Percentiles rank a stretch among this genome's conserved stretches.
phyloP scores from a whole-genome alignment of 2,888 invertebrate genomes.

The Lucinisca nassula region DNA sequence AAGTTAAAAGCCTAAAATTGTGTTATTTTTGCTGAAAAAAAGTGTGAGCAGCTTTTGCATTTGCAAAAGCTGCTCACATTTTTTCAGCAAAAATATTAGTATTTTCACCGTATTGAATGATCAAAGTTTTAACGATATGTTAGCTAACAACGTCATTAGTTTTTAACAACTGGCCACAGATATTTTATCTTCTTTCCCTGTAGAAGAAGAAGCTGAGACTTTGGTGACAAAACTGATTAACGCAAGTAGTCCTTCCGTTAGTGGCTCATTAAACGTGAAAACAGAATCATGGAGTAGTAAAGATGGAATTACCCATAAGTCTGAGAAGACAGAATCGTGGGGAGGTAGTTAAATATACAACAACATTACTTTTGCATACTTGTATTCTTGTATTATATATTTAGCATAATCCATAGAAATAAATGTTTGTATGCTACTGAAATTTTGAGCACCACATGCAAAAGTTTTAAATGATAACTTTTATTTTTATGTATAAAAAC shows the following conservation, averaged over 20 bases:
- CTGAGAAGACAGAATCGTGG: conserved; percentile 85
- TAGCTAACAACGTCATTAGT: too few species aligned
- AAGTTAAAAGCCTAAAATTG: too few species aligned
- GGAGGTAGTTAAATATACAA: conserved; percentile 78
- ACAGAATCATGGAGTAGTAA: conserved; percentile 85
- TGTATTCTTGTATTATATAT: not conserved
- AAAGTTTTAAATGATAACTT: too few species aligned
- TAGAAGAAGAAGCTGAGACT: conserved; percentile 78
- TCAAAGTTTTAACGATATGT: too few species aligned
- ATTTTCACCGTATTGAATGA: too few species aligned
- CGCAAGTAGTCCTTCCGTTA: conserved; percentile 74
- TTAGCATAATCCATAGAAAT: not conserved
- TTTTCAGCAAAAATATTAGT: too few species aligned
- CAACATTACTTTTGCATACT: not conserved
- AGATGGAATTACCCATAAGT: conserved; percentile 79
- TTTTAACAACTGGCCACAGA: too few species aligned
- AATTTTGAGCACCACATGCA: too few species aligned
- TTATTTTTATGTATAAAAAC: too few species aligned
- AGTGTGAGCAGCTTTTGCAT: too few species aligned
- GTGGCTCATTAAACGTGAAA: conserved; percentile 82
- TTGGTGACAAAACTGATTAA: conserved; percentile 78
- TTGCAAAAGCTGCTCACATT: too few species aligned
- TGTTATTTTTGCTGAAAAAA: too few species aligned
- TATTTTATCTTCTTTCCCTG: not conserved
- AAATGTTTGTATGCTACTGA: not conserved